Conservation (phyloP, 2,113 vertebrate genomes). For the Girardinichthys multiradiatus region DNA sequence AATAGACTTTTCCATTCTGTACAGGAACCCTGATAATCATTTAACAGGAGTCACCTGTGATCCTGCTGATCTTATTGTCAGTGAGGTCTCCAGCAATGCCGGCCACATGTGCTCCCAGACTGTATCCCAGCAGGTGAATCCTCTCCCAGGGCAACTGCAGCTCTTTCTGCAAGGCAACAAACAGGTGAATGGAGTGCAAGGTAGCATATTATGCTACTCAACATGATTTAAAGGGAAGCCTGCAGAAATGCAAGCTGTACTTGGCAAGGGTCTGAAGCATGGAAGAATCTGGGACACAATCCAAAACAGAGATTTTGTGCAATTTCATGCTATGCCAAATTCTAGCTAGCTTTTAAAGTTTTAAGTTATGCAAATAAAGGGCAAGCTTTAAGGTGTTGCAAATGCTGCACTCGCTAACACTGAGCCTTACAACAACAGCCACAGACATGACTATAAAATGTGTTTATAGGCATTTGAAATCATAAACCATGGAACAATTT, state of each 20-base stretch:
- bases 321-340: slow-evolving; percentile 23
- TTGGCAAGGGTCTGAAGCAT: background rate
- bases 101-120: slow-evolving; percentile 94
- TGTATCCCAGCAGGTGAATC: slow-evolving; percentile 94
- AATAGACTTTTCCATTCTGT: background rate
- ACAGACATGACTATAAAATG: slow-evolving; percentile 29
- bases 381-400: slow-evolving; percentile 7
- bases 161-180: slow-evolving; percentile 77
- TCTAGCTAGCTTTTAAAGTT: slow-evolving; percentile 16
- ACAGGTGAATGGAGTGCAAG: slow-evolving; percentile 1
- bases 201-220: background rate
- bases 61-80: slow-evolving; percentile 91
- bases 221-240: slow-evolving; percentile 16
- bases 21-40: background rate
- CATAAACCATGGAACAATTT: slow-evolving; percentile 38
- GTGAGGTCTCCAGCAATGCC: slow-evolving; percentile 92
- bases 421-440: slow-evolving; percentile 17
- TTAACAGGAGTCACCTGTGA: slow-evolving; percentile 86
- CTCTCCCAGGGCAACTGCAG: slow-evolving; percentile 88
- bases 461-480: slow-evolving; percentile 33
- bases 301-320: background rate
- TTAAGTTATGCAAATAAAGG: slow-evolving; percentile 11
- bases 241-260: background rate
- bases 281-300: slow-evolving; percentile 11
- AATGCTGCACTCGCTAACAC: slow-evolving; percentile 14